Percentiles rank a stretch among this genome's conserved stretches.
These are phyloP conservation scores for Horisme vitalbata DNA, from an alignment of 2,888 invertebrate genomes.

Conservation along the genomic window DNA sequence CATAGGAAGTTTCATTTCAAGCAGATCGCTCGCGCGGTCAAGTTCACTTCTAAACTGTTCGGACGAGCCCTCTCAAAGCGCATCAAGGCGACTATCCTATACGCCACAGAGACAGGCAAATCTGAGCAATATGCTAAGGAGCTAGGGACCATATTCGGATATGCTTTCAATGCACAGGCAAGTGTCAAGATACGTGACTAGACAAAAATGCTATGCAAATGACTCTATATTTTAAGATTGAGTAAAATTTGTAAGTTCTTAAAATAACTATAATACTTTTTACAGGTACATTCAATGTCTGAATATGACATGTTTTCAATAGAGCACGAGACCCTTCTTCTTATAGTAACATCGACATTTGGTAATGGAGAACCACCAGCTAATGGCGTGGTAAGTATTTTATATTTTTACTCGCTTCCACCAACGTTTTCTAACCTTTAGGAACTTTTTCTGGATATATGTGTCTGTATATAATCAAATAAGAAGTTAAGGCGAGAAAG, in stretches of 20 bases:
- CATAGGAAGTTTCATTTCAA: slow-evolving; percentile 96
- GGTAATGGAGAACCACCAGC: slow-evolving; percentile 98
- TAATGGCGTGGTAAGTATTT: slow-evolving; percentile 91
- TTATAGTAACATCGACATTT: slow-evolving; percentile 97
- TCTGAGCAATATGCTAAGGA: slow-evolving; percentile 97
- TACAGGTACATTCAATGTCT: slow-evolving; percentile 93
- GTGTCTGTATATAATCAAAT: no score
- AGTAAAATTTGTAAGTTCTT: no score
- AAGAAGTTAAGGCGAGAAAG: no score
- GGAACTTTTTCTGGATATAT: no score
- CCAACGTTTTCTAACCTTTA: no score
- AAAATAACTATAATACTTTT: slow-evolving; percentile 2
- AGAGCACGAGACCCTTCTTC: slow-evolving; percentile 95
- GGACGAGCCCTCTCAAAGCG: slow-evolving; percentile 95
- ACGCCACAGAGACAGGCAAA: slow-evolving; percentile 97
- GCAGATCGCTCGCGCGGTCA: slow-evolving; percentile 97
- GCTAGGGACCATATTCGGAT: slow-evolving; percentile 93
- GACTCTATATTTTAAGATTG: no score
- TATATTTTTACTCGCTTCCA: background rate
- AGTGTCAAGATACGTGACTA: slow-evolving; percentile 31
- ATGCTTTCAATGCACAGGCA: slow-evolving; percentile 97
- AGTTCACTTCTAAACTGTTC: slow-evolving; percentile 97
- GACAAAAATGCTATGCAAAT: slow-evolving; percentile 6
- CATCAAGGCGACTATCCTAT: slow-evolving; percentile 96
- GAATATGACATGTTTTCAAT: slow-evolving; percentile 97